A percentile compares a stretch with the other conserved stretches of the same genome.
Evolutionary conservation across 2,113 vertebrate genomes (phyloP).

Genomic region (Periophthalmodon schlosseri): DNA sequence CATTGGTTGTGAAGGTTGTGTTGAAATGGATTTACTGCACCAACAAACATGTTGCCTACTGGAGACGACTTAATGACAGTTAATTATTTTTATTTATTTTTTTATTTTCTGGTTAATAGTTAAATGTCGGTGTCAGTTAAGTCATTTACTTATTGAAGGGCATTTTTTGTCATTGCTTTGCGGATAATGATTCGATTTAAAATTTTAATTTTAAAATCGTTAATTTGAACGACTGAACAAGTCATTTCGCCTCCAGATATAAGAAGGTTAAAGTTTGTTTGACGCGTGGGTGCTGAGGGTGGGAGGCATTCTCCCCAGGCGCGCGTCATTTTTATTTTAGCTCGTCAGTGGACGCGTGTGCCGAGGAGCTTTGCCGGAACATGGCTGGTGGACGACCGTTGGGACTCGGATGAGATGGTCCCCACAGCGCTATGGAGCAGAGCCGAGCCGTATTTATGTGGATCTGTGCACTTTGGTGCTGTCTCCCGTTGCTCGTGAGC

Average conservation of each 20-base stretch:
- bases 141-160: too few relatives aligned
- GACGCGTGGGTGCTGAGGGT: background rate
- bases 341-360: background rate
- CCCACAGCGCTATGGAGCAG: constrained; percentile 36
- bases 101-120: too few relatives aligned
- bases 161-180: too few relatives aligned
- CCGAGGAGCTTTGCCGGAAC: background rate
- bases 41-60: background rate
- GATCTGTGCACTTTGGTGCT: constrained; percentile 23
- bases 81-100: too few relatives aligned
- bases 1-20: background rate
- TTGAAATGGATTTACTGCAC: background rate
- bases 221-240: background rate
- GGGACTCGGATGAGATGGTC: constrained; percentile 31
- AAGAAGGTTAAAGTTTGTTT: background rate
- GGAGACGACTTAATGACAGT: too few relatives aligned
- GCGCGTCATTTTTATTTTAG: constrained; percentile 31
- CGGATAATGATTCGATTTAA: too few relatives aligned
- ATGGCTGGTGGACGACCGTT: background rate
- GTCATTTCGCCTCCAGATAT: background rate
- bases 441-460: constrained; percentile 14
- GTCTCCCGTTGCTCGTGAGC: constrained; percentile 23
- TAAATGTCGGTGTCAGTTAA: too few relatives aligned
- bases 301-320: constrained; percentile 18
- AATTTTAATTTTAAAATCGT: background rate